These are phyloP conservation scores for Pristionchus fissidentatus DNA, from an alignment of 2,888 invertebrate species.

Conservation along the genomic window DNA sequence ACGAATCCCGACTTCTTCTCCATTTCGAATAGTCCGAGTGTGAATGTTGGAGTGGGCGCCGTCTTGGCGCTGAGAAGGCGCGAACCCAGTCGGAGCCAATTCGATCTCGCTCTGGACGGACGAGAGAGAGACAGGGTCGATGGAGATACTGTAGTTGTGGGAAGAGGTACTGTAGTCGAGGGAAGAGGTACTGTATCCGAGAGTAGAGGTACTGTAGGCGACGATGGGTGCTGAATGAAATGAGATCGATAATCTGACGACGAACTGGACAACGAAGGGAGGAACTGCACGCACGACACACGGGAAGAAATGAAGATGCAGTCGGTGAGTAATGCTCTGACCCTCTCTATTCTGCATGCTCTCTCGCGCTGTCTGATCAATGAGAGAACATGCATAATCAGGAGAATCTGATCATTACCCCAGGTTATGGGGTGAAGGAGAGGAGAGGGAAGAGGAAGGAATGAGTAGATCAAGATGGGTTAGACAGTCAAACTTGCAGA, in stretches of 20 bases:
- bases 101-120: conserved; percentile 1
- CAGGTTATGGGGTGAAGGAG: no score
- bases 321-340: no score
- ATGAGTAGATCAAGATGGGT: not conserved
- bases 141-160: conserved; percentile 29
- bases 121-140: not conserved
- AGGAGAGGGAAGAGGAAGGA: not conserved
- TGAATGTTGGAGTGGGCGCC: not conserved
- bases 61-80: not conserved
- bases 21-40: conserved; percentile 34
- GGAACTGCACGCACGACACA: not conserved
- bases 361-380: no score
- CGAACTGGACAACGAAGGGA: not conserved
- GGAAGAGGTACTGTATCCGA: not conserved
- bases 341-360: no score
- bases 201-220: not conserved
- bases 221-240: not conserved
- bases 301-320: not conserved
- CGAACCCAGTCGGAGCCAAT: conserved; percentile 23
- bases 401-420: no score
- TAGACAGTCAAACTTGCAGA: not conserved
- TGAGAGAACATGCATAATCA: no score
- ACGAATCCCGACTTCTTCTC: not conserved
- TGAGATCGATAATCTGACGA: not conserved
- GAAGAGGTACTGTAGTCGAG: not conserved